Evolutionary conservation across 2,797 vertebrate species (phyloP), one percentile per base, ranked within the genome.

Genomic region (Myoxocephalus aenaeus): DNA sequence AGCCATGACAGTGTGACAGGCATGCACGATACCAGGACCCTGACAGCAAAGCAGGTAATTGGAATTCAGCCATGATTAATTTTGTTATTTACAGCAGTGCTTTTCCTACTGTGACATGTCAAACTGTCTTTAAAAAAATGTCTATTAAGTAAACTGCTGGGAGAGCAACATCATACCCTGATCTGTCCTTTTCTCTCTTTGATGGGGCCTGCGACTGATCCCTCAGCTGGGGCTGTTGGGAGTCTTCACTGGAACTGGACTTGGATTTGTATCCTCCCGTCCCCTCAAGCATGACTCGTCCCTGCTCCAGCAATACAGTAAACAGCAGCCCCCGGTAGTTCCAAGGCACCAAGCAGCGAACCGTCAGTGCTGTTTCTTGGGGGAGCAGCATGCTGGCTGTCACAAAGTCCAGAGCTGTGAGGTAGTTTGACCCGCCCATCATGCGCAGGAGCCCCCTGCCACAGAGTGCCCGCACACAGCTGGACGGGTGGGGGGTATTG

Each of bases 331-430:
- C 97, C 10, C 97, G 93, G 73, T 94, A 96, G 93, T 99, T 99
- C 98, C 98, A 99, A 0, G 98, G 98, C 85, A 99, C 95, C 0
- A 96, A 94, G 84, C 97, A 96, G 82, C 97, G 97, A 68, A 97
- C 89, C 0, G 95, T 94, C 56, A 98, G 90, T 14, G 96, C 92
- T 0, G 96, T 92, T 77, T 99, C 97, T 11, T 97, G 96, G 11
- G 94, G 91, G 65, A 95, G 96, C 72, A 99, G 77, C 68, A 93
- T 87, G 87, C 96, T 97, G 34, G 98, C 97, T 0, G 98, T 99
- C 85, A 97, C 92, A n/a, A 97, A 99, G 93, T 99, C 98, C 65
- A 98, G 88, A 15, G 96, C 94, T 1, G 97, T 94, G 83, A 99
- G 90, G 84, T 97, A 98, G 51, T 94, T 86, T 57, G 86, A 95